Conservation (phyloP, 2,888 invertebrate species). For the Sphaerophoria rueppellii region DNA sequence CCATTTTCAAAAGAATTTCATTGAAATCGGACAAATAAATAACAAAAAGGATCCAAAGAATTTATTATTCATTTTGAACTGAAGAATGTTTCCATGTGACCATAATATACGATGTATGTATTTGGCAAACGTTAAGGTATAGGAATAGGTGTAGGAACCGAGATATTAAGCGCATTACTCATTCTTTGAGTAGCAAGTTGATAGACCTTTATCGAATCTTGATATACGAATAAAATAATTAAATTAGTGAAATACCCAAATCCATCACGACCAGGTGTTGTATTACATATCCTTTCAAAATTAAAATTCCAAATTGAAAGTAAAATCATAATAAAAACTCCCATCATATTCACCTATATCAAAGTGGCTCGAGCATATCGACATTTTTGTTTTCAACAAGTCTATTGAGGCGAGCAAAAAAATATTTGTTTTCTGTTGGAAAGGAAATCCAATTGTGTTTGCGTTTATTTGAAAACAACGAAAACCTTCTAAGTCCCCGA, state of each 20-base stretch:
- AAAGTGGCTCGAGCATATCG: conserved; percentile 29
- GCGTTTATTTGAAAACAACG: conserved; percentile 29
- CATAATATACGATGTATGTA: not conserved
- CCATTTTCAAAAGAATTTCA: conserved; percentile 48
- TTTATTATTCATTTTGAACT: conserved; percentile 43
- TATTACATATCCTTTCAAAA: conserved; percentile 44
- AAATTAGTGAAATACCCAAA: conserved; percentile 48
- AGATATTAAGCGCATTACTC: not conserved
- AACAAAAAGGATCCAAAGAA: conserved; percentile 43
- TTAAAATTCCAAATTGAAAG: conserved; percentile 31
- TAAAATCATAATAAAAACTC: conserved; percentile 66
- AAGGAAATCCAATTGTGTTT: conserved; percentile 62
- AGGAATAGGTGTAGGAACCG: not conserved
- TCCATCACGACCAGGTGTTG: conserved; percentile 16
- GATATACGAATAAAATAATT: not conserved
- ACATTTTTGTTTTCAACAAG: conserved; percentile 58
- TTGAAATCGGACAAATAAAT: conserved; percentile 40
- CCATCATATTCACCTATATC: conserved; percentile 30
- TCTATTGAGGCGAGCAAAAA: conserved; percentile 40
- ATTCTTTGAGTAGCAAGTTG: conserved; percentile 33
- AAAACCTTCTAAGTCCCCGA: conserved; percentile 42
- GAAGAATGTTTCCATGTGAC: conserved; percentile 13
- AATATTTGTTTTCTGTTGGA: not conserved
- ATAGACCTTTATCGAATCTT: conserved; percentile 58
- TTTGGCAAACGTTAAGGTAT: not conserved